These are phyloP conservation scores for Diuraphis noxia DNA, from an alignment of 1,140 invertebrate species.

Conservation along the genomic window DNA sequence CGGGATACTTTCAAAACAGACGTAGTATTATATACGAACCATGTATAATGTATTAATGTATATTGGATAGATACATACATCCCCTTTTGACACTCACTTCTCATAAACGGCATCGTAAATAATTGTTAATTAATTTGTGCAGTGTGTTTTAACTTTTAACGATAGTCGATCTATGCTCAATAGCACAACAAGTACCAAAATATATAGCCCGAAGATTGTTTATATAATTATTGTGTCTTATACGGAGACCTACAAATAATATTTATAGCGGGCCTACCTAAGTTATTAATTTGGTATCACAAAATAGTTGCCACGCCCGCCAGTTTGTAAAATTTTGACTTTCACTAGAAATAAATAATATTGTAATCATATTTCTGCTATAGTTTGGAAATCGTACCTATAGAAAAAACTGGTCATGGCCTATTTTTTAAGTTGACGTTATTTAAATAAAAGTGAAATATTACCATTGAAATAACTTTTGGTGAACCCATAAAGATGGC, in stretches of 20 bases:
- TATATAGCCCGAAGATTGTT: neutral
- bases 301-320: neutral
- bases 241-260: neutral
- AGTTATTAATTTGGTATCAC: no score
- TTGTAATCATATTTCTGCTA: neutral
- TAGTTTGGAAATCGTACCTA: neutral
- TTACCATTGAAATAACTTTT: slow-evolving; percentile 1
- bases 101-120: neutral
- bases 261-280: neutral
- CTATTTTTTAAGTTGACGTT: neutral
- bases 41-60: no score
- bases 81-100: neutral
- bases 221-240: neutral
- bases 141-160: no score
- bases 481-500: neutral
- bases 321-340: neutral
- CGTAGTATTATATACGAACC: no score
- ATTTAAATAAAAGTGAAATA: slow-evolving; percentile 11
- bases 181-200: neutral
- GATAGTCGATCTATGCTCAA: no score
- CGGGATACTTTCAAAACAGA: no score
- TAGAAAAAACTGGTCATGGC: neutral
- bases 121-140: neutral
- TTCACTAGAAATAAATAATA: neutral
- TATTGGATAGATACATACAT: no score